Percentiles rank a stretch among this genome's conserved stretches.
Evolutionary conservation across 2,888 invertebrate genomes (phyloP).

Genomic region (Acanthosepion pharaonis): DNA sequence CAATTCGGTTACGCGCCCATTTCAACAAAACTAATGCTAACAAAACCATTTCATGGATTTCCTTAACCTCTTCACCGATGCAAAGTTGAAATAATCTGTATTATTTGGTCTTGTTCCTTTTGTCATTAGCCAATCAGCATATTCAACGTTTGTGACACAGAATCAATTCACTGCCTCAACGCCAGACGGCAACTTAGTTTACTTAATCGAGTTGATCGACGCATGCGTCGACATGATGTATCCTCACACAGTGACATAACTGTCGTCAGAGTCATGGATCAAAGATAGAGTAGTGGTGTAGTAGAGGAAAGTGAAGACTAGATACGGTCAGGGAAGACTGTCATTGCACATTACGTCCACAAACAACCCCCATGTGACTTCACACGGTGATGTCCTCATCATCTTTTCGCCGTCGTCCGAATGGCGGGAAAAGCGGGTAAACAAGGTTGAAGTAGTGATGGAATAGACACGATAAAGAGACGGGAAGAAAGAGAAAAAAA

Average conservation of each 20-base stretch:
- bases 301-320: not conserved
- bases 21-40: not conserved
- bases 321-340: not conserved
- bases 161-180: not conserved
- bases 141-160: not conserved
- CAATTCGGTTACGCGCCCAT: no score
- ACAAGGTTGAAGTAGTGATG: not conserved
- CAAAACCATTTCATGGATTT: not conserved
- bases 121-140: not conserved
- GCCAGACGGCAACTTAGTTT: not conserved
- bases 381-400: not conserved
- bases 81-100: not conserved
- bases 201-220: not conserved
- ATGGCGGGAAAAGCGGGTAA: not conserved
- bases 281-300: not conserved
- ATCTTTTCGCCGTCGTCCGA: not conserved
- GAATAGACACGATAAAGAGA: not conserved
- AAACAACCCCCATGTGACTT: no score
- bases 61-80: not conserved
- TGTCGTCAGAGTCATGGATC: not conserved
- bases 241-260: not conserved
- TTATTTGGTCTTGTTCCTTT: not conserved
- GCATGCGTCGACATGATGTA: constrained; percentile 33
- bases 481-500: not conserved
- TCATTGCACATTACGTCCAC: not conserved